phyloP scores from a whole-genome alignment of 2,888 invertebrate genomes.

The Lasioglossum zephyrum region DNA sequence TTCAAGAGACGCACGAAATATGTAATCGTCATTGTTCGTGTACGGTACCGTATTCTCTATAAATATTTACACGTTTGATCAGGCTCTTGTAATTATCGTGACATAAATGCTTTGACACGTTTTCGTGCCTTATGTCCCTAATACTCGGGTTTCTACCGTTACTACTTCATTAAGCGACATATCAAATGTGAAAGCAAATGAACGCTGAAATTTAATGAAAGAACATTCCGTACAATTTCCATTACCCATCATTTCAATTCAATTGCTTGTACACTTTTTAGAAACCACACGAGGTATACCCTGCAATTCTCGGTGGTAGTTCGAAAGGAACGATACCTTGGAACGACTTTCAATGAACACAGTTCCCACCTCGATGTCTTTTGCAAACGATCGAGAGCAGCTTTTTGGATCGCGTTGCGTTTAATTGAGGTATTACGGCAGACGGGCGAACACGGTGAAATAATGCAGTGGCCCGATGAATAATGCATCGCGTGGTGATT shows the following conservation, averaged over 20 bases:
- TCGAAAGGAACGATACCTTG: neutral
- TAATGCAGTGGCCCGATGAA: constrained; percentile 45
- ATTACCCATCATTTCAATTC: neutral
- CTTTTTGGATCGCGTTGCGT: constrained; percentile 17
- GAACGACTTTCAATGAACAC: neutral
- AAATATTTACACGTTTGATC: neutral
- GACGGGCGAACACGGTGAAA: constrained; percentile 24
- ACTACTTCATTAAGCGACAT: neutral
- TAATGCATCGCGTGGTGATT: constrained; percentile 48
- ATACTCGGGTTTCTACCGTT: neutral
- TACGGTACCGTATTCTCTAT: neutral
- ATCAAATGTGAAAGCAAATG: neutral
- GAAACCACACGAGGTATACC: neutral
- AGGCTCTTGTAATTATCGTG: neutral
- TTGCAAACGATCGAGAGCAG: neutral
- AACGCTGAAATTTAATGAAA: neutral
- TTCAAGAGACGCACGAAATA: neutral
- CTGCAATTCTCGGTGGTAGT: neutral
- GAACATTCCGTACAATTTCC: neutral
- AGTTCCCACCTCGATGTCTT: neutral
- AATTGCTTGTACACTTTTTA: neutral
- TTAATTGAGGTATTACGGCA: constrained; percentile 35
- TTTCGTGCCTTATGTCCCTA: neutral
- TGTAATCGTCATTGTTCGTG: neutral
- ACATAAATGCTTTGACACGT: neutral